Conservation (phyloP, 2,113 vertebrate genomes). For the Gymnocephalus cernua region DNA sequence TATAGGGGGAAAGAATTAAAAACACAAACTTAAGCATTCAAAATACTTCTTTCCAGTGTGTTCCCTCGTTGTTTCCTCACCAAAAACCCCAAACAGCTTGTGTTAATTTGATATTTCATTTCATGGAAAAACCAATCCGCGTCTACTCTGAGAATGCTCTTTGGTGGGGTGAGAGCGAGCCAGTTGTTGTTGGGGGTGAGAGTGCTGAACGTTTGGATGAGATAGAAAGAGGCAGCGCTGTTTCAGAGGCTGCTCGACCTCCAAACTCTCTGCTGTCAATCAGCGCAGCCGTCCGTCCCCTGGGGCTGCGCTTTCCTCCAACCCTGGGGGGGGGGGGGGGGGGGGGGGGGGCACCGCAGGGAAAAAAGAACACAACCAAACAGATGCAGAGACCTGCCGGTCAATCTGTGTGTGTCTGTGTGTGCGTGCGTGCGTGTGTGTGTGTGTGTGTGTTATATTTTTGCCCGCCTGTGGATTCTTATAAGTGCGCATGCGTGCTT, state of each 20-base stretch:
- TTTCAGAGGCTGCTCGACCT: conserved; percentile 78
- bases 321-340: conserved; percentile 26
- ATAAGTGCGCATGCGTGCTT: conserved; percentile 43
- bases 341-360: conserved; percentile 33
- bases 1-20: conserved; percentile 74
- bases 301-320: conserved; percentile 73
- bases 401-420: conserved; percentile 61
- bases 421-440: conserved; percentile 34
- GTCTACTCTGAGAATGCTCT: conserved; percentile 37
- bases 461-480: conserved; percentile 64
- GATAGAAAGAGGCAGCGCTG: conserved; percentile 67
- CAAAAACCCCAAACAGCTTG: conserved; percentile 43
- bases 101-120: conserved; percentile 48
- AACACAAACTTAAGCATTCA: conserved; percentile 40
- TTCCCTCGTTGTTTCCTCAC: conserved; percentile 52
- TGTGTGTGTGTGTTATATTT: conserved; percentile 35
- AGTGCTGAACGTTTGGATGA: conserved; percentile 61
- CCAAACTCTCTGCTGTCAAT: conserved; percentile 83
- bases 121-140: conserved; percentile 39
- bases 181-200: conserved; percentile 58
- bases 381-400: conserved; percentile 81
- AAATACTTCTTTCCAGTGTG: conserved; percentile 43
- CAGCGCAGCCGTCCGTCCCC: conserved; percentile 72
- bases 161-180: conserved; percentile 43
- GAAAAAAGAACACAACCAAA: conserved; percentile 78